phyloP scores from a whole-genome alignment of 2,888 invertebrate species.

The Lumbricus terrestris region DNA sequence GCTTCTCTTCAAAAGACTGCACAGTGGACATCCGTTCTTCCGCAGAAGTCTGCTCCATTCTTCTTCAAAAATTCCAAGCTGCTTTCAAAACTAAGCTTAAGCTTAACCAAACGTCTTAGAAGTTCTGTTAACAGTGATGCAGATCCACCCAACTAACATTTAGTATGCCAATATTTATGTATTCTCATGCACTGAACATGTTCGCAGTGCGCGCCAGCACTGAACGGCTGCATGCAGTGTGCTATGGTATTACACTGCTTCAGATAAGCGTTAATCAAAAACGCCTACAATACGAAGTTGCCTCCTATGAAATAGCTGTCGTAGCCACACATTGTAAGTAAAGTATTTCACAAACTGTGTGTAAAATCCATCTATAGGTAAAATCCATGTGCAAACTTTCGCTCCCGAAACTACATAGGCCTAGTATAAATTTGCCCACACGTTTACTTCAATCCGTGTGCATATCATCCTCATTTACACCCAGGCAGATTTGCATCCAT shows the following conservation, averaged over 20 bases:
- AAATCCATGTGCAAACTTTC: too few species aligned
- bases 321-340: neutral
- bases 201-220: neutral
- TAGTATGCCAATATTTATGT: neutral
- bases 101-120: neutral
- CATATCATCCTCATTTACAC: neutral
- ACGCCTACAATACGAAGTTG: neutral
- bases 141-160: neutral
- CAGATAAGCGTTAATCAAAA: too few species aligned
- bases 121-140: neutral
- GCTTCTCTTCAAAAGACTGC: conserved; percentile 40
- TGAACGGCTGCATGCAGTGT: neutral
- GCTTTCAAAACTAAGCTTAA: neutral
- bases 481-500: neutral
- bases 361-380: too few species aligned
- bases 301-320: neutral
- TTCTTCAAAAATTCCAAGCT: neutral
- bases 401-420: too few species aligned
- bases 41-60: neutral
- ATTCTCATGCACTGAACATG: neutral
- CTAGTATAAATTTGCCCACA: neutral
- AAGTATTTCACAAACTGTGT: too few species aligned
- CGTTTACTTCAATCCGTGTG: neutral
- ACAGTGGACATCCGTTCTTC: neutral
- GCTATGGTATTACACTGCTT: neutral